Evolutionary conservation across 2,888 invertebrate genomes (phyloP).

Genomic region (Eupithecia pulchellata): DNA sequence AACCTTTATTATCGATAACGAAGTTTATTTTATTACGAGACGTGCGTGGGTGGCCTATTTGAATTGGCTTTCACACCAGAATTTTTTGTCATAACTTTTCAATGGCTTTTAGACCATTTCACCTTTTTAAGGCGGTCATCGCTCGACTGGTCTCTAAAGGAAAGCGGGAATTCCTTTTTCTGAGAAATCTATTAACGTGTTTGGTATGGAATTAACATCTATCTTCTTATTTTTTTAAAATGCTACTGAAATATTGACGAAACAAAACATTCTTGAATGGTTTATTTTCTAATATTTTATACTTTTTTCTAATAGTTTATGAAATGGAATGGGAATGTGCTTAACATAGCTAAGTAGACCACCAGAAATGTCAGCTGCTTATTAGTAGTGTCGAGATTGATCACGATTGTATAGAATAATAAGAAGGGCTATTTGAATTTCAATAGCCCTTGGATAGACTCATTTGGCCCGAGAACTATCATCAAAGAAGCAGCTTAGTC

Average conservation of each 20-base stretch:
- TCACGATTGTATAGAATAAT: constrained; percentile 31
- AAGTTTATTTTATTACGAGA: constrained; percentile 4
- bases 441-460: constrained; percentile 10
- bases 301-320: background rate
- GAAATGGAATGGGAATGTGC: constrained; percentile 10
- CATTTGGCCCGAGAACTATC: background rate
- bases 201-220: background rate
- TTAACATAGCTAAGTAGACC: constrained; percentile 13
- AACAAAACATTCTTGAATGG: too few species aligned
- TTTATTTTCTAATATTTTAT: background rate
- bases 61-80: constrained; percentile 8
- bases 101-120: background rate
- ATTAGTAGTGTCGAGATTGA: constrained; percentile 30
- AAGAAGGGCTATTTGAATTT: constrained; percentile 34
- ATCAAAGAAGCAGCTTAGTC: background rate
- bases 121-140: background rate
- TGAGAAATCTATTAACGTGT: background rate
- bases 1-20: background rate
- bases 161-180: constrained; percentile 13
- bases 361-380: constrained; percentile 22
- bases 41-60: constrained; percentile 13
- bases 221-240: background rate
- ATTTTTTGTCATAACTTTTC: constrained; percentile 1
- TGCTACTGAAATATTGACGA: too few species aligned
- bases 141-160: constrained; percentile 11